phyloP scores from a whole-genome alignment of 2,888 invertebrate genomes.

The Griposia aprilina region DNA sequence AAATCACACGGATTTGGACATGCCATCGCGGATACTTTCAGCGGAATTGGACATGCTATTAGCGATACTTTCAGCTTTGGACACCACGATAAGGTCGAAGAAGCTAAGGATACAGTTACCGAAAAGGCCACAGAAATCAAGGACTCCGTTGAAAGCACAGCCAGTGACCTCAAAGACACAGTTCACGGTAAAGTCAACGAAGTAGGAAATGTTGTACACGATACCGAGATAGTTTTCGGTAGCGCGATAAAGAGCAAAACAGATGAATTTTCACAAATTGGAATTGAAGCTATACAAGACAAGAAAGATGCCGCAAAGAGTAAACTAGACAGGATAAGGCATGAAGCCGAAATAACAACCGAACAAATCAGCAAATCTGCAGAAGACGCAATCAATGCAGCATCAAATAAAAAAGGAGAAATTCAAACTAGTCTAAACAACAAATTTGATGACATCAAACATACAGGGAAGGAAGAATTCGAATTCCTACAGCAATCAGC shows the following conservation, averaged over 20 bases:
- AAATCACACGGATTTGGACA: conserved; percentile 65
- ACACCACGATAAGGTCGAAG: conserved; percentile 66
- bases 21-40: conserved; percentile 67
- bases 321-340: conserved; percentile 85
- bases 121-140: conserved; percentile 67
- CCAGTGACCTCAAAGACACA: conserved; percentile 59
- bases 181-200: conserved; percentile 67
- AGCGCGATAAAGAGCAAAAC: conserved; percentile 72
- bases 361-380: conserved; percentile 87
- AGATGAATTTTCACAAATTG: conserved; percentile 72
- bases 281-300: conserved; percentile 65
- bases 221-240: conserved; percentile 74
- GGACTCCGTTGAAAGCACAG: conserved; percentile 61
- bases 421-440: conserved; percentile 75
- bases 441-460: conserved; percentile 73
- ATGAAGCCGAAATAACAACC: conserved; percentile 85
- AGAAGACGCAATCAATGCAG: conserved; percentile 82
- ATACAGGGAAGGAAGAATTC: conserved; percentile 75
- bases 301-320: conserved; percentile 79
- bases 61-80: conserved; percentile 69
- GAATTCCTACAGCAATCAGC: conserved; percentile 75
- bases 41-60: conserved; percentile 66
- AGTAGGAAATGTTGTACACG: conserved; percentile 68
- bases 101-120: conserved; percentile 63
- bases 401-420: conserved; percentile 79